Base-by-base conservation (phyloP, 2,797 vertebrate genomes). In the Xiphorhynchus erythropygius region DNA sequence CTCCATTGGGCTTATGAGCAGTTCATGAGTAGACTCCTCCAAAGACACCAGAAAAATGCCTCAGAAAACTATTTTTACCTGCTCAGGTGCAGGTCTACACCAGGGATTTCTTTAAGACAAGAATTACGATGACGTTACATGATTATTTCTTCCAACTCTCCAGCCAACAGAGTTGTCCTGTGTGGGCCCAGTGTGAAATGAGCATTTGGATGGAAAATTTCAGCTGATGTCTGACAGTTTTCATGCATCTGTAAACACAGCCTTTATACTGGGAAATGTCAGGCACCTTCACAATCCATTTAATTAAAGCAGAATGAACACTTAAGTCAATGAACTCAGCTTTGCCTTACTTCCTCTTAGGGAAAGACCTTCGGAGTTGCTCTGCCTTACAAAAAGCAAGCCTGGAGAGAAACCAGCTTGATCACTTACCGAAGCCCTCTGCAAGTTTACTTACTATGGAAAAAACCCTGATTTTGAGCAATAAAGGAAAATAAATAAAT, bases 1-100 rank as follows among this genome's bases (percentile, higher is more conserved):
- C 41, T 47, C 4, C 6, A 6, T 4, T 0, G 0, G 22, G 14
- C 12, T 76, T 57, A 41, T 60, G 18, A 67, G 71, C 2, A 37
- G 56, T 24, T 9, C 13, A 8, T 15, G 35, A 80, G 37, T 30
- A 74, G 60, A 18, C 11, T n/a, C 18, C 28, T 47, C 28, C 0
- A 0, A 0, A 44, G 41, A 75, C 37, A 52, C 1, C 10, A 70
- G 32, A 57, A 33, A 62, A 86, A 83, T 11, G 7, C 12, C 18
- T 30, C 35, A 44, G 7, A 56, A 50, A 70, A n/a, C 5, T 8
- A 4, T 24, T 75, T 56, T 49, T 44, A 7, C 24, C 35, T 67
- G 59, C 24, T 77, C 39, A 69, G 37, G 32, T 39, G 15, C 33
- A 75, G 21, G 6, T 49, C 19, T 60, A 8, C 17, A 60, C 4